These are phyloP conservation scores for Poecilia gillii DNA, from an alignment of 2,797 vertebrate species.

Conservation along the genomic window DNA sequence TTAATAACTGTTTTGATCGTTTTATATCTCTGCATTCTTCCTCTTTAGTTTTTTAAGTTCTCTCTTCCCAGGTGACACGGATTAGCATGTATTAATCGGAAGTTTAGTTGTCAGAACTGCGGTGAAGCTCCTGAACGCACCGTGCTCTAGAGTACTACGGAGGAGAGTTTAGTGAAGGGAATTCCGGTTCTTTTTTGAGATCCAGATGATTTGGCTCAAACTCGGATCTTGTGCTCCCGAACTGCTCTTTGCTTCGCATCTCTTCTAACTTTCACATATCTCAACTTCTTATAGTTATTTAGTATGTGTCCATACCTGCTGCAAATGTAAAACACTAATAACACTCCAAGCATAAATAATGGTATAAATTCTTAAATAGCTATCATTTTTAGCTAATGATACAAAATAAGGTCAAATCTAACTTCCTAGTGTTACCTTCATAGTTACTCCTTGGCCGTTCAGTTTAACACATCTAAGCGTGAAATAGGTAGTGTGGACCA, in stretches of 20 bases:
- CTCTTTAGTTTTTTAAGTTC: neutral
- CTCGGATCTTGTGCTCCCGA: neutral
- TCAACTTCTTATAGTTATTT: neutral
- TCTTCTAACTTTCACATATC: neutral
- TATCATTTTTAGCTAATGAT: neutral
- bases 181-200: neutral
- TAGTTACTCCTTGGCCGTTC: neutral
- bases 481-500: neutral
- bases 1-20: neutral
- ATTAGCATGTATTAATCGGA: too few species aligned
- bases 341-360: neutral
- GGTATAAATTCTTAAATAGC: neutral
- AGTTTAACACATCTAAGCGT: neutral
- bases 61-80: neutral
- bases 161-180: neutral
- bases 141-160: constrained; percentile 44
- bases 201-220: neutral
- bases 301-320: neutral
- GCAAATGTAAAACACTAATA: neutral
- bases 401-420: neutral
- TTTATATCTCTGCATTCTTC: neutral
- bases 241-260: neutral
- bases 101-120: constrained; percentile 32
- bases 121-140: constrained; percentile 49
- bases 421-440: neutral